Conservation (phyloP, 2,113 vertebrate species). For the Hiodon alosoides region DNA sequence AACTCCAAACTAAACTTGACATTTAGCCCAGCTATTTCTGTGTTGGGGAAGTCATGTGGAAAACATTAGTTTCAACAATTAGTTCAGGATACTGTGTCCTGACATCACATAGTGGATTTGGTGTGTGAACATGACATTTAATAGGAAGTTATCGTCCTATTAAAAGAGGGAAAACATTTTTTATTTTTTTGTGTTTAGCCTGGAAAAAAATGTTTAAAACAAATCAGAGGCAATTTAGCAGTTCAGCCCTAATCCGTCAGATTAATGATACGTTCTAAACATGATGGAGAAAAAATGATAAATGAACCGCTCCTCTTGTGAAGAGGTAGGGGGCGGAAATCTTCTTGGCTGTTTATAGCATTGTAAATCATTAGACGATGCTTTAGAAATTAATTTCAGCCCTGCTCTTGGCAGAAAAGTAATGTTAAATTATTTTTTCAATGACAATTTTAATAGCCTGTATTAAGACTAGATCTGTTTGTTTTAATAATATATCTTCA, state of each 20-base stretch:
- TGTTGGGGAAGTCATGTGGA: conserved; percentile 43
- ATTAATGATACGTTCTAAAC: conserved; percentile 10
- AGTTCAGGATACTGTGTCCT: conserved; percentile 5
- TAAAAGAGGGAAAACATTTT: conserved; percentile 2
- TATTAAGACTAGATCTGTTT: conserved; percentile 5
- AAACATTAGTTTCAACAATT: conserved; percentile 27
- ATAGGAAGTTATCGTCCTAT: conserved; percentile 1
- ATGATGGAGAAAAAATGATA: background rate
- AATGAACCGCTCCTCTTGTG: conserved; percentile 3
- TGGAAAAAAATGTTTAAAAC: background rate
- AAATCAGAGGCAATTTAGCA: background rate
- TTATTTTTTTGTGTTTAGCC: background rate
- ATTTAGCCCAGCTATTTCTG: conserved; percentile 39
- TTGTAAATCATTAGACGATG: conserved; percentile 7
- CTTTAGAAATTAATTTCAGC: background rate
- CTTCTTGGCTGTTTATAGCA: background rate
- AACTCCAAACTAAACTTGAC: conserved; percentile 34
- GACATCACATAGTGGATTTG: background rate
- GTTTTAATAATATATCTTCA: background rate
- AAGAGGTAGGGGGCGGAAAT: conserved; percentile 2
- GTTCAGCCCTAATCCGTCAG: conserved; percentile 1
- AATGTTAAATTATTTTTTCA: background rate
- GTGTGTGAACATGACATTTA: background rate
- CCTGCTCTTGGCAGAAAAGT: background rate
- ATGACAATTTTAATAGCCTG: conserved; percentile 3